Evolutionary conservation across 2,797 vertebrate species (phyloP), one percentile per base, ranked within the genome.

Genomic region (Phrynocephalus vlangalii): DNA sequence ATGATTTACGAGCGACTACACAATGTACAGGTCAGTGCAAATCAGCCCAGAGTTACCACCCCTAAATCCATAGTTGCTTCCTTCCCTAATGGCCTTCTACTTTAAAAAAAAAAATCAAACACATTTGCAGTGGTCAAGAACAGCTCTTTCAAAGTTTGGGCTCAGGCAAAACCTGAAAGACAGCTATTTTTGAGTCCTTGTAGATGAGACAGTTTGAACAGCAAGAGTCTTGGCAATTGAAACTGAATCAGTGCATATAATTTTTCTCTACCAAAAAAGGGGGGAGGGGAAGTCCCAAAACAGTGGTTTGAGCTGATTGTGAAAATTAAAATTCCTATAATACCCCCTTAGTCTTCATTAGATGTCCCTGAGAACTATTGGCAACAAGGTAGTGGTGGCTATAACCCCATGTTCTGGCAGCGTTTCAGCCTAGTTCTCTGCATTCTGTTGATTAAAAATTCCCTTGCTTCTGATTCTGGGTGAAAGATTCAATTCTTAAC

Each of bases 371-470:
- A 87, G 38, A 66, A 84, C 50, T 71, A 75, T 90, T 84, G 85
- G 77, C 50, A 87, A 50, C 83, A 48, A 88, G 72, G 79, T 50
- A 38, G 73, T 76, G 26, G 30, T 82, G 18, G 79, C 73, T 88
- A 86, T 73, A 85, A 83, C 38, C 79, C 80, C 67, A 33, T 75
- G 70, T 13, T 1, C 71, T 70, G 83, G 88, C 92, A 89, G 52
- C 90, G 92, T 91, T 90, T 90, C 71, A 91, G 76, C 38, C 73
- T 84, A 89, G 79, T 88, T 95, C 89, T 92, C 92, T 94, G 87
- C 48, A 79, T 90, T 94, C 83, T 92, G 85, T 78, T 88, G 94
- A 92, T 95, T 91, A 88, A 89, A 81, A 18, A 87, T 93, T 91
- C 88, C 87, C 86, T 91, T 91, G 83, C 87, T 83, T 89, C 87